These are phyloP conservation scores for Ranitomeya variabilis DNA, from an alignment of 2,113 vertebrate species.

Conservation along the genomic window DNA sequence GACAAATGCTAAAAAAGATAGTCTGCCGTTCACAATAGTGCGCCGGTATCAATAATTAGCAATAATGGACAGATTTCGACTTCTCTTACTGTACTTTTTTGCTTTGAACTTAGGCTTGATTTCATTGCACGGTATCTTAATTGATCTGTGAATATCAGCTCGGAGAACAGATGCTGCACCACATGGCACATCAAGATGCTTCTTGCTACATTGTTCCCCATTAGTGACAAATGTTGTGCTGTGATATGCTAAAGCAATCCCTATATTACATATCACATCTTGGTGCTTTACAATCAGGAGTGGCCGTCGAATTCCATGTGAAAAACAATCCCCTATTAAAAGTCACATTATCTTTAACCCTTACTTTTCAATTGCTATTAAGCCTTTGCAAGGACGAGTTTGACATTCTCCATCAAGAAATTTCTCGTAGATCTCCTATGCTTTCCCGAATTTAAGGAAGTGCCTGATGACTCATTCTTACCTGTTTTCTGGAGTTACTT, in stretches of 20 bases:
- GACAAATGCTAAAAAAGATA: not conserved
- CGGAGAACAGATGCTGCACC: constrained; percentile 46
- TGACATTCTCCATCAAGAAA: not conserved
- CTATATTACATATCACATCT: constrained; percentile 41
- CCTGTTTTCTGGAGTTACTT: not conserved
- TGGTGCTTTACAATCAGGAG: constrained; percentile 24
- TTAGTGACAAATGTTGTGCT: constrained; percentile 56
- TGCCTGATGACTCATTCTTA: constrained; percentile 17
- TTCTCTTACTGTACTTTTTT: constrained; percentile 18
- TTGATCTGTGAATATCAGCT: constrained; percentile 45
- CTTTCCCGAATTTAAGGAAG: constrained; percentile 2
- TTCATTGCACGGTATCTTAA: constrained; percentile 43
- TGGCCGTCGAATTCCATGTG: constrained; percentile 3
- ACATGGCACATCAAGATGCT: constrained; percentile 55
- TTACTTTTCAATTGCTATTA: not conserved
- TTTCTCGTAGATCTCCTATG: constrained; percentile 21
- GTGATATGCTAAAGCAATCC: constrained; percentile 53
- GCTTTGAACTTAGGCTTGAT: constrained; percentile 41
- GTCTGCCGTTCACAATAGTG: not conserved
- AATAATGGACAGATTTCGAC: constrained; percentile 10
- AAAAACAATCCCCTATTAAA: constrained; percentile 28
- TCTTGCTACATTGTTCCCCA: constrained; percentile 47
- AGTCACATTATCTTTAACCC: not conserved
- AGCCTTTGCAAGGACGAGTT: not conserved
- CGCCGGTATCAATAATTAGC: constrained; percentile 17